Evolutionary conservation across 1,140 invertebrate species (phyloP).

Genomic region (Helicoverpa armigera): DNA sequence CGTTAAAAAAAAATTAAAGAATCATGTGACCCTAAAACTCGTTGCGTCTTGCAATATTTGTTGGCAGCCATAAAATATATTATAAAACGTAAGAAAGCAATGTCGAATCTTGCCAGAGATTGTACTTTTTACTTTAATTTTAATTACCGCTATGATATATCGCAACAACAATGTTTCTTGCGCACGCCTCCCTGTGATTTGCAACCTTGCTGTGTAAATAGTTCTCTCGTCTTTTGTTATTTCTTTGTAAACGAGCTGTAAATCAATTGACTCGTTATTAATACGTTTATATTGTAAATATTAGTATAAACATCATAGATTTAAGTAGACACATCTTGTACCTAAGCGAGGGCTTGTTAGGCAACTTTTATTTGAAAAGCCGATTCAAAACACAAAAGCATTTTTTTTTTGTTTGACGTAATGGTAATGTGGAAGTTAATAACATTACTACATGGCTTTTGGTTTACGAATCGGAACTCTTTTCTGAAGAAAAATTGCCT

Average conservation of each 20-base stretch:
- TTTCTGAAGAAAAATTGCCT: slow-evolving; percentile 12
- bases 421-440: not conserved
- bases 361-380: not conserved
- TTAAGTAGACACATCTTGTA: slow-evolving; percentile 85
- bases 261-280: slow-evolving; percentile 74
- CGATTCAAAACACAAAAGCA: not conserved
- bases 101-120: slow-evolving; percentile 49
- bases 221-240: slow-evolving; percentile 83
- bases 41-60: not conserved
- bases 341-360: slow-evolving; percentile 59
- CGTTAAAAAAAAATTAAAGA: too few species aligned
- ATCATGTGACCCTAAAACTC: not conserved
- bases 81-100: slow-evolving; percentile 9
- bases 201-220: slow-evolving; percentile 83
- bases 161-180: slow-evolving; percentile 56
- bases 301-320: slow-evolving; percentile 75
- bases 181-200: slow-evolving; percentile 83
- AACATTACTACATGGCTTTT: not conserved
- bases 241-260: slow-evolving; percentile 82
- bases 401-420: not conserved
- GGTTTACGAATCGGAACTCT: slow-evolving; percentile 20
- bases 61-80: not conserved
- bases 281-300: slow-evolving; percentile 83
- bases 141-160: slow-evolving; percentile 58
- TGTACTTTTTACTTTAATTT: slow-evolving; percentile 45